Base-by-base conservation (phyloP, 2,113 vertebrate genomes). In the Origma solitaria region DNA sequence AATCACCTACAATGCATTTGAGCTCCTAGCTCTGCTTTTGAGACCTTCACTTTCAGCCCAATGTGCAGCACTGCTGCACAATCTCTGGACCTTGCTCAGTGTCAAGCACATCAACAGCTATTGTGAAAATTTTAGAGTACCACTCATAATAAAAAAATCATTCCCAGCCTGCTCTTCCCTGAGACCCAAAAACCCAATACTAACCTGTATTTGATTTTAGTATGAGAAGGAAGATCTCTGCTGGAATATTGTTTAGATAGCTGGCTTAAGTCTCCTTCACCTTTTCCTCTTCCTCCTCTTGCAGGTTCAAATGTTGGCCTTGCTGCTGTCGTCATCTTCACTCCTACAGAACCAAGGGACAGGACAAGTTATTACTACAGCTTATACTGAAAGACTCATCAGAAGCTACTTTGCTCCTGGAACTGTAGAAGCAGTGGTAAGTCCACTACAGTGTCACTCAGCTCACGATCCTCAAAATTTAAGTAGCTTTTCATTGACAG, bases 291-390 rank as follows among this genome's bases (percentile, higher is more conserved):
- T 54, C 99, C 99, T 81, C 99, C 99, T 97, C 99, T 98, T 1
- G 99, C 99, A 6, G 99, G 99, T 95, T 99, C 99, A 98, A 99
- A 99, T 0, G 99, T 99, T 30, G 99, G 99, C 92, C 99, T 98
- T 1, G 99, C 99, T 58, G 99, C 99, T 95, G 99, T 99, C 0
- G 99, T 99, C 99, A 99, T 99, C 96, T 98, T 99, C 68, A 88
- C 90, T n/a, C 45, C 92, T 95, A 57, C 22, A 35, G 47, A 77
- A 84, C 17, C 22, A 72, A 71, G 49, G 10, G 21, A 18, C 9
- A 71, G 81, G 64, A 73, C 5, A 35, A 69, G 45, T 14, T 2
- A 3, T 71, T 62, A 71, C 21, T 61, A 28, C 27, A 92, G 40
- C 5, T 35, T 22, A 27, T 4, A 65, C 10, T 3, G 25, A 19